phyloP scores from a whole-genome alignment of 2,888 invertebrate species.

The Cartodere bifasciata region DNA sequence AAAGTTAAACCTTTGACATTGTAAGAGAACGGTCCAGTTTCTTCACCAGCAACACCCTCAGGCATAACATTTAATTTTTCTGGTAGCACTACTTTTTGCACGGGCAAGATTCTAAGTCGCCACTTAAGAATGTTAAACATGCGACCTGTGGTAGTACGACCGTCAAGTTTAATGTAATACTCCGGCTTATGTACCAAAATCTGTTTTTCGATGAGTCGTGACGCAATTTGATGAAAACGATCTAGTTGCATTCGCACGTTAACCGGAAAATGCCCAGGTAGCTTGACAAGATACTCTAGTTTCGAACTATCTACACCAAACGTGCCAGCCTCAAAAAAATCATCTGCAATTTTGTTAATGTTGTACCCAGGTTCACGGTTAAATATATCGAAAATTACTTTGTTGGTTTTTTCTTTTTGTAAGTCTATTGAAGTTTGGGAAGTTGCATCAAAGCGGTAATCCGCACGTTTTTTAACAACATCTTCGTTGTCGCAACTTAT shows the following conservation, averaged over 20 bases:
- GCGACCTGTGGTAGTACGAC: conserved; percentile 35
- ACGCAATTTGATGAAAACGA: conserved; percentile 36
- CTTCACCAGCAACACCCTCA: conserved; percentile 8
- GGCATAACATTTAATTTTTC: conserved; percentile 20
- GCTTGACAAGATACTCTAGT: conserved; percentile 37
- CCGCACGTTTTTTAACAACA: conserved; percentile 33
- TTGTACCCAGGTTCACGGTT: conserved; percentile 26
- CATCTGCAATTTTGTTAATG: conserved; percentile 23
- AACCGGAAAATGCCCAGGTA: conserved; percentile 36
- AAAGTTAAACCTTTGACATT: conserved; percentile 19
- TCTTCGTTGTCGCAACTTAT: conserved; percentile 42
- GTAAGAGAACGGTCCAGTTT: conserved; percentile 12
- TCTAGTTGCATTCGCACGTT: conserved; percentile 39
- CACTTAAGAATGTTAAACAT: conserved; percentile 40
- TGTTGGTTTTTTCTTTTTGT: conserved; percentile 19
- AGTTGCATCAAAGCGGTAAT: conserved; percentile 27
- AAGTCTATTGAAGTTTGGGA: conserved; percentile 24
- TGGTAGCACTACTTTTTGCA: conserved; percentile 29
- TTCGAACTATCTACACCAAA: conserved; percentile 16
- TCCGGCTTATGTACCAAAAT: conserved; percentile 42
- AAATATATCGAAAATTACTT: conserved; percentile 34
- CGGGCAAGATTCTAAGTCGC: conserved; percentile 31
- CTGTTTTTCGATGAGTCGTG: conserved; percentile 38
- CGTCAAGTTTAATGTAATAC: conserved; percentile 45
- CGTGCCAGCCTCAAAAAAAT: conserved; percentile 20